Base-by-base conservation (phyloP, 30 jellyfish, hydroid and myxozoan genomes). In the Rhopilema esculentum region DNA sequence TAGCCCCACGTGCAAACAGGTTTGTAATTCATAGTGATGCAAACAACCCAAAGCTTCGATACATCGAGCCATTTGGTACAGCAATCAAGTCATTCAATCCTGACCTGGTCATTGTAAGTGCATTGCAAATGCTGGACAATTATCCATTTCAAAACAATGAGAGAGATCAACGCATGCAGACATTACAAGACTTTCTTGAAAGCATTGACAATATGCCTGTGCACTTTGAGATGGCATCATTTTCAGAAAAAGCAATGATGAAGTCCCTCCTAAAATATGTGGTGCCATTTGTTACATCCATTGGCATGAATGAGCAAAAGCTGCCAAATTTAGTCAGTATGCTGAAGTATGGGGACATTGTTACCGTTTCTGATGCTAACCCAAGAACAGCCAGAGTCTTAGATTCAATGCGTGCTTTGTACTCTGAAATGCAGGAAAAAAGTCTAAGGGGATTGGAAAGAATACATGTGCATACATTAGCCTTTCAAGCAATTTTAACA, bases 161-260 rank as follows among this genome's bases (percentile, higher is more conserved):
- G 69, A 70, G 98, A 88, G 97, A 93, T 61, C 69, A 52, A 15
- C 89, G 98, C 23, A 77, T 93, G 97, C 69, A n/a, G 66, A 73
- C 72, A 17, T 26, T 93, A 87, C 90, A 69, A 66, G 96, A 93
- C 25, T 66, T 88, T 94, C 72, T 93, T 6, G 88, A 77, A 53
- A 77, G 78, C 66, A 29, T 77, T 18, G 85, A 95, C n/a, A 21
- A 91, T 0, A 82, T 63, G 27, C 95, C 80, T 9, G 71, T 69
- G 27, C 98, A 93, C 69, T 93, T 93, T 80, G 98, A 93, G 72
- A 93, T 93, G 98, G 98, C 98, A 23, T 93, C 98, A 33, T 93
- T 93, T 69, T 75, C 97, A 16, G 98, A 93, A 76, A 88, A 75
- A 84, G 97, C 86, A 22, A 93, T 93, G 98, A 93, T 93, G 96